These are phyloP conservation scores for Stomatorhinus ivindoensis DNA, from an alignment of 2,113 vertebrate species.

Conservation along the genomic window DNA sequence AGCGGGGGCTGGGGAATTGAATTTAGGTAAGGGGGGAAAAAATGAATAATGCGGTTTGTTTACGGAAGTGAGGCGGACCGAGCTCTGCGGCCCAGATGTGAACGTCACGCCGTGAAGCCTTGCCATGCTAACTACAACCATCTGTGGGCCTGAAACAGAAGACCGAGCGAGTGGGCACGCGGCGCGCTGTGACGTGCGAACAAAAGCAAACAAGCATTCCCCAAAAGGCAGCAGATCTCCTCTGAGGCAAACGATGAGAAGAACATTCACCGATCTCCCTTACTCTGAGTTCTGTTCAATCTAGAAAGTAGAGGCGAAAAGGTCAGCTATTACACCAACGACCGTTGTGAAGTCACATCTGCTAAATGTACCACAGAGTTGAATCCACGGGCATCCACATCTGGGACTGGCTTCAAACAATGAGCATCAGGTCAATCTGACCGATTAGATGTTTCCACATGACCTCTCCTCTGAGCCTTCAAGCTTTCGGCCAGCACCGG, in stretches of 20 bases:
- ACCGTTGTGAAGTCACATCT: not conserved
- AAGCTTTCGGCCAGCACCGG: not conserved
- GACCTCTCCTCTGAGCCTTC: not conserved
- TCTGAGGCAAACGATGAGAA: not conserved
- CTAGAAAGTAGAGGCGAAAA: not conserved
- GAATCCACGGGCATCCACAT: not conserved
- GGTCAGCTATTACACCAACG: not conserved
- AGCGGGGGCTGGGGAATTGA: not conserved
- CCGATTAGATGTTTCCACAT: not conserved
- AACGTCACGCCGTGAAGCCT: not conserved
- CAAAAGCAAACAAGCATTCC: not conserved
- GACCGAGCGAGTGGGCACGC: not conserved
- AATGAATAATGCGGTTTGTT: not conserved
- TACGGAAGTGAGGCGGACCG: conserved; percentile 15
- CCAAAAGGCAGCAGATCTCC: not conserved
- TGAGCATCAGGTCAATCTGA: not conserved
- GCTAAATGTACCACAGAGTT: not conserved
- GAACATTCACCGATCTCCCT: not conserved
- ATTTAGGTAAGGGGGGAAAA: not conserved
- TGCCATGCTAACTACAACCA: conserved; percentile 24
- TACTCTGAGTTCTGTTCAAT: not conserved
- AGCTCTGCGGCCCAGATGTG: conserved; percentile 3
- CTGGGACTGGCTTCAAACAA: not conserved
- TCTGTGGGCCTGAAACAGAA: not conserved
- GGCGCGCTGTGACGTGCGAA: not conserved